Evolutionary conservation across 2,888 invertebrate species (phyloP).

Genomic region (Cephus pygmeus): DNA sequence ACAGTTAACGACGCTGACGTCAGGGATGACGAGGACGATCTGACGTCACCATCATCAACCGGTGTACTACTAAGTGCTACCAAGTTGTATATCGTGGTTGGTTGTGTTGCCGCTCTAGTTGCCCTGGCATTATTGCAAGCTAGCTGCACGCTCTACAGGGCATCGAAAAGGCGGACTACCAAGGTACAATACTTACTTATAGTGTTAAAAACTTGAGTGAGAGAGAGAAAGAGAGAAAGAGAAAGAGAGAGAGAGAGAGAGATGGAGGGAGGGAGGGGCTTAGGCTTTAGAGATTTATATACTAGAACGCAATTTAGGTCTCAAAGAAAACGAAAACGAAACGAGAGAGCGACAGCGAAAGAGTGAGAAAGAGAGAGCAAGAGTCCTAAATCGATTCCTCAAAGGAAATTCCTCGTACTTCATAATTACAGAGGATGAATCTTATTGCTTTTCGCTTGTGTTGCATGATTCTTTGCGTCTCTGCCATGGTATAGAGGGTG

Average conservation of each 20-base stretch:
- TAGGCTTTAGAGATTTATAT: too few species aligned
- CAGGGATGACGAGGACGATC: slow-evolving; percentile 40
- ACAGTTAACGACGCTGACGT: slow-evolving; percentile 66
- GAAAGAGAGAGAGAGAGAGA: too few species aligned
- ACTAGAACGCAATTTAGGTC: too few species aligned
- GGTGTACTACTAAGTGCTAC: slow-evolving; percentile 76
- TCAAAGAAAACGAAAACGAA: too few species aligned
- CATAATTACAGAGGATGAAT: slow-evolving; percentile 25
- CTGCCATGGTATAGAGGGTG: slow-evolving; percentile 62
- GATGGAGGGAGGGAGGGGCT: too few species aligned
- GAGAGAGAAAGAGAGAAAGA: too few species aligned
- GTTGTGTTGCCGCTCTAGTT: slow-evolving; percentile 82
- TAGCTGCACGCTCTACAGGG: slow-evolving; percentile 82
- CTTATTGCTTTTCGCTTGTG: slow-evolving; percentile 63
- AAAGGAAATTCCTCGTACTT: too few species aligned
- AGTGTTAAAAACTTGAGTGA: too few species aligned
- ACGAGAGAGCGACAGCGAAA: too few species aligned
- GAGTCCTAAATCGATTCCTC: too few species aligned
- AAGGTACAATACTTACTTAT: slow-evolving; percentile 71
- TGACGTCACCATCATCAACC: slow-evolving; percentile 9
- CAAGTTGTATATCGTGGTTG: slow-evolving; percentile 85
- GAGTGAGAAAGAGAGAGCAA: too few species aligned
- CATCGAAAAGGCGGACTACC: slow-evolving; percentile 69
- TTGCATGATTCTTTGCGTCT: slow-evolving; percentile 60
- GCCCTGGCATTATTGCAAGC: slow-evolving; percentile 86